Conservation (phyloP, 2,888 invertebrate genomes). For the Latrodectus elegans region DNA sequence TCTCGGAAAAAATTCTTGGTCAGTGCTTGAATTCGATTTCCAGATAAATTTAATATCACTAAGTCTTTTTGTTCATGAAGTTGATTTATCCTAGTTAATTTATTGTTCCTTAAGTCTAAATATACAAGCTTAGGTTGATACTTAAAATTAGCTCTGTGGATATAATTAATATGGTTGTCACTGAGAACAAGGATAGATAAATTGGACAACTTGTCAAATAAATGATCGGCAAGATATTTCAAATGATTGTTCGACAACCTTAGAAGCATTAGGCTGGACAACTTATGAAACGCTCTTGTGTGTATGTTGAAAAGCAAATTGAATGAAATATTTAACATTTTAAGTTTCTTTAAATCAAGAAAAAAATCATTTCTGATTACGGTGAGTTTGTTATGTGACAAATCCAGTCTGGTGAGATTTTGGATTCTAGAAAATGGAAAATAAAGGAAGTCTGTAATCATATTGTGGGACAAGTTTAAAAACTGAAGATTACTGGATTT, state of each 20-base stretch:
- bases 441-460: not conserved
- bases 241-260: conserved; percentile 25
- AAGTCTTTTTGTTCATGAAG: conserved; percentile 22
- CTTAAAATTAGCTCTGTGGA: conserved; percentile 20
- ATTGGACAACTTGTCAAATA: conserved; percentile 23
- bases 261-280: not conserved
- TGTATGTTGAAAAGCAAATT: conserved; percentile 15
- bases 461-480: conserved; percentile 46
- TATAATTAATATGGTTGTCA: conserved; percentile 12
- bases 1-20: not conserved
- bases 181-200: conserved; percentile 27
- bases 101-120: conserved; percentile 32
- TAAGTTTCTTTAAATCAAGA: not conserved
- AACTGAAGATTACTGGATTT: not conserved
- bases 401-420: conserved; percentile 9
- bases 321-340: conserved; percentile 10
- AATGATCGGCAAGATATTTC: conserved; percentile 2
- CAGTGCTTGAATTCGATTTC: conserved; percentile 24
- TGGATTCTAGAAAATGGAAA: not conserved
- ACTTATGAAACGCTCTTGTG: not conserved
- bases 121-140: not conserved
- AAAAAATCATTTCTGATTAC: conserved; percentile 12
- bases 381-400: conserved; percentile 32
- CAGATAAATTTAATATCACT: conserved; percentile 11
- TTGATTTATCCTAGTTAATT: not conserved